phyloP scores from a whole-genome alignment of 2,888 invertebrate species.

The Meganola albula region DNA sequence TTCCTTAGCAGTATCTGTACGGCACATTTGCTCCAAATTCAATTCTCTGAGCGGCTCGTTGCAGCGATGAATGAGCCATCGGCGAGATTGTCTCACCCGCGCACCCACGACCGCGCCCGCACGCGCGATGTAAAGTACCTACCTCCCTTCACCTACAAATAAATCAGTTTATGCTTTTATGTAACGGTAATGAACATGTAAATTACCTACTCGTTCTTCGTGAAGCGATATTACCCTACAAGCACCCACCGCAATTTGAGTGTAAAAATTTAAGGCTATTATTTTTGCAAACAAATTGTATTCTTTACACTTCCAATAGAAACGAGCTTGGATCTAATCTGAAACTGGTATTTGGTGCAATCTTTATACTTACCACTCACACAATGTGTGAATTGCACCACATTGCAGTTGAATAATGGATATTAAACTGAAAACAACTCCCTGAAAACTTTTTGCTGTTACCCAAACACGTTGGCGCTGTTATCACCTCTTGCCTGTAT shows the following conservation, averaged over 20 bases:
- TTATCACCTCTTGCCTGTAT: too few species aligned
- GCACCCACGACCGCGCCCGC: slow-evolving; percentile 4
- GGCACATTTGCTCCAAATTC: slow-evolving; percentile 74
- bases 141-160: slow-evolving; percentile 33
- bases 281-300: too few species aligned
- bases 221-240: slow-evolving; percentile 26
- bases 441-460: slow-evolving; percentile 35
- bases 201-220: slow-evolving; percentile 33
- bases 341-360: slow-evolving; percentile 8
- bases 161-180: slow-evolving; percentile 36
- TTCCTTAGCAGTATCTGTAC: slow-evolving; percentile 60
- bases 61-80: slow-evolving; percentile 71
- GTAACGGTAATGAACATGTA: slow-evolving; percentile 33
- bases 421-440: slow-evolving; percentile 28
- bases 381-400: slow-evolving; percentile 32
- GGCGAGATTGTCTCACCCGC: slow-evolving; percentile 55
- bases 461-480: slow-evolving; percentile 29
- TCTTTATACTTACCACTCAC: slow-evolving; percentile 9
- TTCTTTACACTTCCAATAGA: too few species aligned
- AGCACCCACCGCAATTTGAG: slow-evolving; percentile 20
- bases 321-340: neutral
- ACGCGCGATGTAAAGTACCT: slow-evolving; percentile 28
- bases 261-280: slow-evolving; percentile 13
- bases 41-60: slow-evolving; percentile 69
- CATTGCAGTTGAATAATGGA: slow-evolving; percentile 36